Evolutionary conservation across 2,888 invertebrate species (phyloP).

Genomic region (Archips xylosteana): DNA sequence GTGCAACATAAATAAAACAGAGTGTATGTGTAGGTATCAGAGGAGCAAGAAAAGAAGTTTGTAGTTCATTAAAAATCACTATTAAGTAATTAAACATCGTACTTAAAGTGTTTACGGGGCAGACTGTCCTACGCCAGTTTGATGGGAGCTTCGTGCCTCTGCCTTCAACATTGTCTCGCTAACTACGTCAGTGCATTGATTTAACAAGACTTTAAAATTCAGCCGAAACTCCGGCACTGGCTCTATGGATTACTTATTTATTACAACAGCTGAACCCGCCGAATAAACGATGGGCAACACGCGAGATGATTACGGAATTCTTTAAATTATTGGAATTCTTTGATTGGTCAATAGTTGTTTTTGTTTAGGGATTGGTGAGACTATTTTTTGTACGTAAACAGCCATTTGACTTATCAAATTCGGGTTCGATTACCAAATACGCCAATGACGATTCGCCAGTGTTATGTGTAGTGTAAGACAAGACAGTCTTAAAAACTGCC

Average conservation of each 20-base stretch:
- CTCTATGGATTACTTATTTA: conserved; percentile 46
- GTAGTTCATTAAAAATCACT: too few relatives aligned
- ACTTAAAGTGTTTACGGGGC: not conserved
- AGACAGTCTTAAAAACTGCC: too few relatives aligned
- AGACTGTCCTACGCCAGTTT: conserved; percentile 38
- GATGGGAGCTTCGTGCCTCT: conserved; percentile 48
- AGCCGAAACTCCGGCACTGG: conserved; percentile 52
- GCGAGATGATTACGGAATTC: conserved; percentile 34
- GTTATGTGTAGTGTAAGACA: too few relatives aligned
- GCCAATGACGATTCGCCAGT: too few relatives aligned
- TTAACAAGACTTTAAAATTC: conserved; percentile 65
- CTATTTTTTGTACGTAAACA: not conserved
- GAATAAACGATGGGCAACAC: conserved; percentile 14
- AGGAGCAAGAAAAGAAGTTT: too few relatives aligned
- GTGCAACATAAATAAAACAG: too few relatives aligned
- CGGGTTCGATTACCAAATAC: too few relatives aligned
- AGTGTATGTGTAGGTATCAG: too few relatives aligned
- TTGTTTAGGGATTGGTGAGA: not conserved
- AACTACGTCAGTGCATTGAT: conserved; percentile 51
- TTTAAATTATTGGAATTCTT: not conserved
- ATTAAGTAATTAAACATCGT: not conserved
- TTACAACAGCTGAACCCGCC: conserved; percentile 25
- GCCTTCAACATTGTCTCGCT: conserved; percentile 27
- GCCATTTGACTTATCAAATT: too few relatives aligned
- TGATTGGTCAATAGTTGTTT: not conserved